Evolutionary conservation across 2,797 vertebrate genomes (phyloP), one percentile per base, ranked within the genome.

Genomic region (Neopelma chrysocephalum): DNA sequence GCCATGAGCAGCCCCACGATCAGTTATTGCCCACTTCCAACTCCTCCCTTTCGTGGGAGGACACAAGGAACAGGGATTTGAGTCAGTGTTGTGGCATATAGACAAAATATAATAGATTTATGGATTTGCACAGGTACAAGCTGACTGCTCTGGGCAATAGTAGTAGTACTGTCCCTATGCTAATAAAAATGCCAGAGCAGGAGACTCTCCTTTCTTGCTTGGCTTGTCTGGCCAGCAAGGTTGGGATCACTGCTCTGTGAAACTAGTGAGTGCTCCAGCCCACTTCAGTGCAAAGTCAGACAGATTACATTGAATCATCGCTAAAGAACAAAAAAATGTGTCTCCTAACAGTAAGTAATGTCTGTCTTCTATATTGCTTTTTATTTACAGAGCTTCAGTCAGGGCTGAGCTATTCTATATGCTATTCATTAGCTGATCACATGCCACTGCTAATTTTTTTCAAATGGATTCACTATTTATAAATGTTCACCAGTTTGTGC

Each of bases 401-500:
- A 89, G 53, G 77, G 53, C 68, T 93, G 85, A 96, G 70, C 73
- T 82, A 47, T 50, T 90, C 53, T 93, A 83, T 82, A 82, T 94
- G 94, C 81, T 94, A 85, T 90, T 96, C 93, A 90, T 96, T 96
- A 96, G 80, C 62, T 77, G 90, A 93, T 95, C 94, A 95, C 91
- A 93, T 89, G 92, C 71, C 88, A 77, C 38, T 48, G 86, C 42
- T 94, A 94, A 97, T 94, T 92, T 95, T 94, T 96, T 96, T 95
- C 96, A 89, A 96, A 90, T 94, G 95, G 64, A 38, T 92, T 94
- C 77, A 43, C 91, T 96, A 95, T 97, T 96, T 96, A 94, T 96
- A 96, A 92, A 93, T 9, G 27, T 64, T 95, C 34, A 45, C 36
- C 48, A 66, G 48, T 92, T 82, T 96, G 58, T 82, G 78, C 36